Evolutionary conservation across 2,888 invertebrate species (phyloP), one percentile per base, ranked within the genome.

Genomic region (Eristalinus aeneus): DNA sequence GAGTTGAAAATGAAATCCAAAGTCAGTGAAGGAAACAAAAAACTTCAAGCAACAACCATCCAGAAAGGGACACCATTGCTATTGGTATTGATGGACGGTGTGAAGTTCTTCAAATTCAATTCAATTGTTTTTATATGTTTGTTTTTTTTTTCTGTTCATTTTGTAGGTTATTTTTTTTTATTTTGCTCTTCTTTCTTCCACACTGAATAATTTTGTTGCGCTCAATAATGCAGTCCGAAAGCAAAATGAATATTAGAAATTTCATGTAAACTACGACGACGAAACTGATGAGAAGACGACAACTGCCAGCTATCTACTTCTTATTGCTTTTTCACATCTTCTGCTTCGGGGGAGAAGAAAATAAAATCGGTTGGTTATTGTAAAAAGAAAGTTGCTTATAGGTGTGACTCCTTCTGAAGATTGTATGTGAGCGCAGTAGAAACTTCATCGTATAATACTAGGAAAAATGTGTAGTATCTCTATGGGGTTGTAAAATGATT

Each of bases 211-310:
- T 86, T 82, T 86, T 27, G 73, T 27, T 46, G 46, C 39, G 65
- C 81, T 63, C 27, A 78, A 82, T 65, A 34, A 23, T 78, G 74
- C 27, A 39, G 60, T 71, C 82, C 86, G 77, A 82, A 82, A 77
- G 32, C 53, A 61, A 77, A 60, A 39, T 58, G 39, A 46, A 60
- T 65, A 85, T 77, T 80, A 46, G 68, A 72, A 86, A 82, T 86
- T 86, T 86, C 12, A 71, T 60, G 56, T 54, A 82, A 82, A 86
- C 86, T 77, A 82, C 86, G 77, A 81, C 32, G 75, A 85, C 77
- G 74, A 77, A 60, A 32, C 16, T 76, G 60, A 61, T 67, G 79
- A 75, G 69, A 67, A 75, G 72, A 65, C 34, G 31, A 69, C n/a
- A n/a, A n/a, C 60, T 22, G 16, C 60, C 39, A 39, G 73, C 63